Base-by-base conservation (phyloP, 2,888 invertebrate genomes). In the Asteroscopus sphinx region DNA sequence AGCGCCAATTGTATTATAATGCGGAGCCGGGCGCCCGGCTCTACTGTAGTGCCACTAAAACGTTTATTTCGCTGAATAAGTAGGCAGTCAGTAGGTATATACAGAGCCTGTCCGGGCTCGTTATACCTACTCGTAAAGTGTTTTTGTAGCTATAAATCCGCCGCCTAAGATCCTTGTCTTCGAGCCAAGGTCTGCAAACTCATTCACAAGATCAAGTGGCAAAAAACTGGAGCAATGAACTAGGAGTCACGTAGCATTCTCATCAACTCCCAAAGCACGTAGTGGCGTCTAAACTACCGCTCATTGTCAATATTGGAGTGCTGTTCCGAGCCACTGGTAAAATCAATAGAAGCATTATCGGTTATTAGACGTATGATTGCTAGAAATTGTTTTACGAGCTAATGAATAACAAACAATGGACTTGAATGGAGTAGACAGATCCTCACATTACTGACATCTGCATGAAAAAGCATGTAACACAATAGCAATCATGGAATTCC, bases 201-300 rank as follows among this genome's bases (percentile, higher is more conserved):
- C 90, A 91, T 92, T 91, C 91, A 91, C 87, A 86, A 91, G 92
- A 91, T 90, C 87, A 88, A 88, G 84, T 86, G 82, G 87, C 86
- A 92, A 92, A 92, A 92, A 93, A 93, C 86, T 93, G 79, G 93
- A 92, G 92, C 93, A 91, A 92, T 90, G 92, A 92, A 93, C 93
- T 87, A 86, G 80, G 80, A 89, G 89, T 91, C 93, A 93, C 93
- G 93, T 92, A 90, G 83, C 78, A 80, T 77, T 83, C 86, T 91
- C 90, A 92, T 93, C 90, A 88, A 83, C 81, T 87, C 85, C 68
- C 92, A 66, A 76, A 77, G 87, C 93, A 93, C 93, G 93, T 93
- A 90, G 82, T 81, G 82, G 86, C 90, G 83, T 90, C 93, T 92
- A 92, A 93, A 93, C 93, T 92, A 91, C 92, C 91, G 90, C 92